phyloP scores from a whole-genome alignment of 2,113 vertebrate species.

The Tachycineta bicolor region DNA sequence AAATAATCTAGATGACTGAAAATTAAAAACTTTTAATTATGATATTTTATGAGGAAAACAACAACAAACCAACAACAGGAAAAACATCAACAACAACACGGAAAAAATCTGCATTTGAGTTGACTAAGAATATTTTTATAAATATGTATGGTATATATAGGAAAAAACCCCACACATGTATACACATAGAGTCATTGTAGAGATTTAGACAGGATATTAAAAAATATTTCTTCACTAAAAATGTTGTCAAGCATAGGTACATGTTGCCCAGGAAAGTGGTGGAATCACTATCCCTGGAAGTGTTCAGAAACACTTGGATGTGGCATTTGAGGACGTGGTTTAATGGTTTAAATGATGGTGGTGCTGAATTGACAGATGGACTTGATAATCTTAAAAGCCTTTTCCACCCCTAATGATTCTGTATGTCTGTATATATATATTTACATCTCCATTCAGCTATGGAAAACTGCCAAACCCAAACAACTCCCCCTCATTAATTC shows the following conservation, averaged over 20 bases:
- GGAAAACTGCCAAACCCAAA: neutral
- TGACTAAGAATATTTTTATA: neutral
- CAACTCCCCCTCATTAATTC: neutral
- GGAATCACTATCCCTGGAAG: neutral
- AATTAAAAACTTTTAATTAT: neutral
- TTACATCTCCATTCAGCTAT: neutral
- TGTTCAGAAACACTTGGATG: neutral
- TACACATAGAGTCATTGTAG: neutral
- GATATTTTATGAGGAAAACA: neutral
- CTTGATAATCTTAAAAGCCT: neutral
- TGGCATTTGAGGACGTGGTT: neutral
- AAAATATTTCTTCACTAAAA: neutral
- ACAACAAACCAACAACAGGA: neutral
- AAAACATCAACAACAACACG: neutral
- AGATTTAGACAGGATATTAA: neutral
- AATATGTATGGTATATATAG: neutral
- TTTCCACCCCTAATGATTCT: neutral
- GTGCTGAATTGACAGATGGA: neutral
- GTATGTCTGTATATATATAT: neutral
- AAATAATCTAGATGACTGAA: neutral
- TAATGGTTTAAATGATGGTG: neutral
- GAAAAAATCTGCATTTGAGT: neutral
- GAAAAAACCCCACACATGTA: fast-evolving
- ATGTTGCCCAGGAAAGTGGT: neutral
- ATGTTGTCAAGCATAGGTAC: neutral